These are phyloP conservation scores for Drosophila trapezifrons DNA, from an alignment of 1,140 invertebrate genomes.

Conservation along the genomic window DNA sequence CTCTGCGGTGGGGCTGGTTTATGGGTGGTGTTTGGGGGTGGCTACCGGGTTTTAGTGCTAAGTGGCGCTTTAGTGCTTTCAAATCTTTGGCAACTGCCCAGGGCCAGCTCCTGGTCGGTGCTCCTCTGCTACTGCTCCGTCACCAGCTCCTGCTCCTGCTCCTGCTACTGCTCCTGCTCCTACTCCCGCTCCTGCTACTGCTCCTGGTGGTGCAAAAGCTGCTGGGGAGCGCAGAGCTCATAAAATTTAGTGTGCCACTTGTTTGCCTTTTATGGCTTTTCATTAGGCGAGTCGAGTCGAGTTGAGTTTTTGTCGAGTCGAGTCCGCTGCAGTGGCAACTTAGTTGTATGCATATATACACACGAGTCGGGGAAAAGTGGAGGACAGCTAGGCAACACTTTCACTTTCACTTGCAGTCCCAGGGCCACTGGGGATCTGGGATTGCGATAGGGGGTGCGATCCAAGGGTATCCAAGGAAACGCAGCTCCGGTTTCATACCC, in stretches of 20 bases:
- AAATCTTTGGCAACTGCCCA: conserved; percentile 66
- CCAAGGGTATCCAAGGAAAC: neutral
- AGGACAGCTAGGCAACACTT: conserved; percentile 40
- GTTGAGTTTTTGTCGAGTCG: conserved; percentile 19
- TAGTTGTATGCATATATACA: conserved; percentile 44
- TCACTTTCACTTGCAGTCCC: conserved; percentile 25
- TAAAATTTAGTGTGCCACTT: conserved; percentile 79
- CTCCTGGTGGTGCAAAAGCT: conserved; percentile 25
- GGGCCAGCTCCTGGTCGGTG: conserved; percentile 12
- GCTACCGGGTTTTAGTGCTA: conserved; percentile 67
- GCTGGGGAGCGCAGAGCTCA: conserved; percentile 37
- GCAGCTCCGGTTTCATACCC: conserved; percentile 3
- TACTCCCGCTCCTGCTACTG: neutral
- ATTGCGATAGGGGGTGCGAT: too few species aligned
- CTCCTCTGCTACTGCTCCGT: neutral
- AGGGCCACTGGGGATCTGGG: conserved; percentile 19
- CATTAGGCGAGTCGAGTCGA: conserved; percentile 60
- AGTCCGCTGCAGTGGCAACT: conserved; percentile 64
- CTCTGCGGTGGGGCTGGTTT: neutral
- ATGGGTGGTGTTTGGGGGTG: conserved; percentile 20
- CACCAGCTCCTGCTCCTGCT: neutral
- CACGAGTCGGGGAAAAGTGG: neutral
- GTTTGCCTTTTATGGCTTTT: conserved; percentile 80
- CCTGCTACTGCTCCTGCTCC: neutral
- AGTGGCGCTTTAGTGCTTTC: conserved; percentile 77